These are phyloP conservation scores for Prosopocoilus inquinatus DNA, from an alignment of 2,888 invertebrate genomes.

Conservation along the genomic window DNA sequence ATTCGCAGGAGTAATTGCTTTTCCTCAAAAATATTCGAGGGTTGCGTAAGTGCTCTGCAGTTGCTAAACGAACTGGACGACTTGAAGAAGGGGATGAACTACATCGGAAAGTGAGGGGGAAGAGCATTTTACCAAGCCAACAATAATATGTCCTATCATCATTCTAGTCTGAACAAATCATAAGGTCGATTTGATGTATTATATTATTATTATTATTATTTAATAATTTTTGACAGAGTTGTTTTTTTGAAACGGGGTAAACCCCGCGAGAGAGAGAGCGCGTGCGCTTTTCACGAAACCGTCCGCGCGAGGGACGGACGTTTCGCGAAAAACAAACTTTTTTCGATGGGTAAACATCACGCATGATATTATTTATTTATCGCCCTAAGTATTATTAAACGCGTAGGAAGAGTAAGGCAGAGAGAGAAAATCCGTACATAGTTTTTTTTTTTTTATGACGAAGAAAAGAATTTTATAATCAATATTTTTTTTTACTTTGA, in stretches of 20 bases:
- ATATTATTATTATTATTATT: conserved; percentile 13
- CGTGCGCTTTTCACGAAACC: conserved; percentile 3
- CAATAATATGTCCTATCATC: conserved; percentile 8
- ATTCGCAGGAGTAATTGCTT: conserved; percentile 55
- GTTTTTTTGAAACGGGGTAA: conserved; percentile 7
- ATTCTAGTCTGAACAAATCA: not conserved
- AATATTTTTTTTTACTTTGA: too few relatives aligned
- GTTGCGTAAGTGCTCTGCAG: conserved; percentile 83
- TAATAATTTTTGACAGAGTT: conserved; percentile 4
- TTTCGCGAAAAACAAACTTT: not conserved
- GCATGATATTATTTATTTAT: conserved; percentile 9
- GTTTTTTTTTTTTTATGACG: not conserved
- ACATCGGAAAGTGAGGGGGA: conserved; percentile 11
- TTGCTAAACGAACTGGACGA: conserved; percentile 75
- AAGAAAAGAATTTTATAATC: too few relatives aligned
- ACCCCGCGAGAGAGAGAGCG: too few relatives aligned
- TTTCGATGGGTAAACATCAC: conserved; percentile 2
- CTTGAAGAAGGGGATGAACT: conserved; percentile 10
- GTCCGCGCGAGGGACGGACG: conserved; percentile 2
- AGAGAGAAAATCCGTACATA: conserved; percentile 6
- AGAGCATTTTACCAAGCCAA: conserved; percentile 4
- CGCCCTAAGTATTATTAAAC: conserved; percentile 4
- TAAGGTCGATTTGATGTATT: conserved; percentile 15
- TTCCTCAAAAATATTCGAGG: conserved; percentile 87
- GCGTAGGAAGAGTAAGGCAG: not conserved